phyloP scores from a whole-genome alignment of 1,140 invertebrate species.

The Scaptomyza montana region DNA sequence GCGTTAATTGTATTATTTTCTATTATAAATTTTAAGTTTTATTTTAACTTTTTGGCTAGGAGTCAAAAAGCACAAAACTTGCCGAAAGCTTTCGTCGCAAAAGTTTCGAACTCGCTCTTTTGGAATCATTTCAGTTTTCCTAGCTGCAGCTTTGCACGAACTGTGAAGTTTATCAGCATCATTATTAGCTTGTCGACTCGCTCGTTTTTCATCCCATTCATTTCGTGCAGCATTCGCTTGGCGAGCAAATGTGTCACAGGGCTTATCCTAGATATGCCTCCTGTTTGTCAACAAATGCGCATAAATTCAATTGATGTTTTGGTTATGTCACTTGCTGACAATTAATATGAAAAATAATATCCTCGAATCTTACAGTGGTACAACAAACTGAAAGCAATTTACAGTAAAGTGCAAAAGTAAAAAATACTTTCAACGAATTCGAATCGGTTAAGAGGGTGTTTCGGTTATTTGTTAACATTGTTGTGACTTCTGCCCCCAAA shows the following conservation, averaged over 20 bases:
- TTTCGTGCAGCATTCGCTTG: slow-evolving; percentile 55
- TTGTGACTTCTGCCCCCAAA: slow-evolving; percentile 41
- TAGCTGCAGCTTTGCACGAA: slow-evolving; percentile 11
- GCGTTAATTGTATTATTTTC: slow-evolving; percentile 47
- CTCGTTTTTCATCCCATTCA: slow-evolving; percentile 9
- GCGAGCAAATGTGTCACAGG: slow-evolving; percentile 21
- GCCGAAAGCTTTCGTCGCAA: slow-evolving; percentile 27
- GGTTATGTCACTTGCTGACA: slow-evolving; percentile 40
- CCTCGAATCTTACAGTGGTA: slow-evolving; percentile 5
- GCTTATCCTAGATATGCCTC: slow-evolving; percentile 7
- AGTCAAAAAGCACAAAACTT: slow-evolving; percentile 41
- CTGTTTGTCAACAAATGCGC: slow-evolving; percentile 57
- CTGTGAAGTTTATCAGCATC: slow-evolving; percentile 11
- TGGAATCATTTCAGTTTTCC: neutral
- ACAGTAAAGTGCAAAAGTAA: slow-evolving; percentile 13
- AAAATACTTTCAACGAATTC: neutral
- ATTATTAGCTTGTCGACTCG: neutral
- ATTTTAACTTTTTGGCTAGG: slow-evolving; percentile 10
- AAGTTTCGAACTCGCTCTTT: slow-evolving; percentile 30
- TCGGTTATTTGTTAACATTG: slow-evolving; percentile 51
- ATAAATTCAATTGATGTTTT: slow-evolving; percentile 46
- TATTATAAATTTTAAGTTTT: slow-evolving; percentile 34
- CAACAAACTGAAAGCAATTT: neutral
- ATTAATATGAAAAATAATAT: slow-evolving; percentile 1
- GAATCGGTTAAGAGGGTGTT: slow-evolving; percentile 5